Conservation (phyloP, 2,797 vertebrate species). For the Loriculus beryllinus region DNA sequence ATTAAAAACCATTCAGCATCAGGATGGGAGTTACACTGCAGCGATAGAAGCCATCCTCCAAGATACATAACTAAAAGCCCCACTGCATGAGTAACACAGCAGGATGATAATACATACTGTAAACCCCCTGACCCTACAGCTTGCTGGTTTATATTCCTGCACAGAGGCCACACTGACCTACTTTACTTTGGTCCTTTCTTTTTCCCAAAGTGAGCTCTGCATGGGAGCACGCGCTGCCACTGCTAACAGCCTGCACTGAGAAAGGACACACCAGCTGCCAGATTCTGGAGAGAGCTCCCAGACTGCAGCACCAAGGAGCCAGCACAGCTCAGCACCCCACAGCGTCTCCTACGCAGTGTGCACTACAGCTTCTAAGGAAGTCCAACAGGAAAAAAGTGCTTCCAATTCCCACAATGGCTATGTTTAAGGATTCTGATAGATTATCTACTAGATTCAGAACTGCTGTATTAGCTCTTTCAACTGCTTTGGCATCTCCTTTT, state of each 20-base stretch:
- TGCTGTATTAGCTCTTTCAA: background rate
- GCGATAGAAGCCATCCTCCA: background rate
- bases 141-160: slow-evolving; percentile 39
- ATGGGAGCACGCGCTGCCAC: background rate
- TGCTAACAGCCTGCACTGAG: background rate
- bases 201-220: slow-evolving; percentile 29
- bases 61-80: background rate
- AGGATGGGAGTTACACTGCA: background rate
- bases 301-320: background rate
- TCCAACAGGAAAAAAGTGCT: background rate
- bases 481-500: background rate
- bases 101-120: background rate
- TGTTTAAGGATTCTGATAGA: background rate
- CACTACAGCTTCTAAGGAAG: background rate
- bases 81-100: background rate
- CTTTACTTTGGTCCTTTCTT: slow-evolving; percentile 46
- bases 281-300: background rate
- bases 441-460: background rate
- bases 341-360: fast-evolving
- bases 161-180: slow-evolving; percentile 49
- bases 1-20: background rate
- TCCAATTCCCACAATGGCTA: background rate
- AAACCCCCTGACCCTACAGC: slow-evolving; percentile 35
- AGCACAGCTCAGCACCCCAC: background rate
- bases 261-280: slow-evolving; percentile 22